A percentile compares a stretch with the other conserved stretches of the same genome.
These are phyloP conservation scores for Corapipo altera DNA, from an alignment of 2,113 vertebrate species.

Conservation along the genomic window DNA sequence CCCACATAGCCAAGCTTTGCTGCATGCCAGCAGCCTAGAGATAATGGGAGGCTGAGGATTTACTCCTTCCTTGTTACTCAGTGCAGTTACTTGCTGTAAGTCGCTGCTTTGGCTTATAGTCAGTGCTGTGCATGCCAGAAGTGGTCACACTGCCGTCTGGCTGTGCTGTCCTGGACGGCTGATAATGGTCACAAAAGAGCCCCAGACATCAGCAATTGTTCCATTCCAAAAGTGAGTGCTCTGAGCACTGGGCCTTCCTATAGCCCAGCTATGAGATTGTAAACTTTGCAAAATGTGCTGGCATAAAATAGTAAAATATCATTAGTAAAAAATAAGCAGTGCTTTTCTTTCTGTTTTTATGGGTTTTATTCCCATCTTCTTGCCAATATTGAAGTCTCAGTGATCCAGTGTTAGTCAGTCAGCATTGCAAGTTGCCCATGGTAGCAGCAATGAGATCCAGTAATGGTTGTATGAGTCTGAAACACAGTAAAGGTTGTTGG, in stretches of 20 bases:
- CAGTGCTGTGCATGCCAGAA: rapidly evolving
- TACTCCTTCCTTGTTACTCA: neutral
- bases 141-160: neutral
- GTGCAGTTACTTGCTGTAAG: neutral
- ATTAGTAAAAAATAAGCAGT: neutral
- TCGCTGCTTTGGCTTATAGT: neutral
- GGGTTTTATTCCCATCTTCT: neutral
- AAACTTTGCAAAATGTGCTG: neutral
- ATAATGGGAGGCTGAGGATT: neutral
- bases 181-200: neutral
- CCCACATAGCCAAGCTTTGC: neutral
- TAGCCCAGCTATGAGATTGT: neutral
- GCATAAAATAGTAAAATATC: neutral
- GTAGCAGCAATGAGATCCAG: neutral
- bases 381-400: neutral
- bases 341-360: neutral
- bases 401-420: neutral
- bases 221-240: neutral
- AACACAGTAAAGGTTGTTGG: neutral
- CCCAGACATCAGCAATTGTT: neutral
- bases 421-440: neutral
- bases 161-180: neutral
- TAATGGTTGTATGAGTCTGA: neutral
- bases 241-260: neutral
- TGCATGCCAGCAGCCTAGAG: neutral